A percentile compares a stretch with the other conserved stretches of the same genome.
Evolutionary conservation across 2,888 invertebrate genomes (phyloP).

Genomic region (Sminthurides aquaticus): DNA sequence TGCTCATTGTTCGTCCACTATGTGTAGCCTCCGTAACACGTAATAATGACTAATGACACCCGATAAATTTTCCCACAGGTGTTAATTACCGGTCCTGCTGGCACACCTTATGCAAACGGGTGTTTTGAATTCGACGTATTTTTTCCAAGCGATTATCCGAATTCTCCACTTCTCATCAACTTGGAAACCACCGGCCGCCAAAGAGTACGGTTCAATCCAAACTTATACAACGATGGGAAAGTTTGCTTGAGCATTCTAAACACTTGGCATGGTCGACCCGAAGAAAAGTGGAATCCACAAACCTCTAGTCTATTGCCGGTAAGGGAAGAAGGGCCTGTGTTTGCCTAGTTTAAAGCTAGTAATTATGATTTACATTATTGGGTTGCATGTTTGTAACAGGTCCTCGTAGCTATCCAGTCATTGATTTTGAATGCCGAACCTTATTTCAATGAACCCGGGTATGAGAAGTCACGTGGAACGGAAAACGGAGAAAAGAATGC

Average conservation of each 20-base stretch:
- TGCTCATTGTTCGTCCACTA: no score
- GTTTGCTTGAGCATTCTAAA: conserved; percentile 89
- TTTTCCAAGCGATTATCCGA: conserved; percentile 67
- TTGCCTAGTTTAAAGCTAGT: background rate
- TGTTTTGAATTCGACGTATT: conserved; percentile 84
- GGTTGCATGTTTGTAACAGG: conserved; percentile 50
- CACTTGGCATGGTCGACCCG: conserved; percentile 93
- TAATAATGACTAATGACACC: no score
- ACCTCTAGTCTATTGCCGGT: conserved; percentile 79
- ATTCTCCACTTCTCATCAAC: conserved; percentile 82
- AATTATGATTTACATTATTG: no score
- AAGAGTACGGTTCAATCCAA: conserved; percentile 84
- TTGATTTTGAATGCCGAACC: conserved; percentile 86
- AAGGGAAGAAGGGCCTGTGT: conserved; percentile 38
- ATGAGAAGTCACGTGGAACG: conserved; percentile 81
- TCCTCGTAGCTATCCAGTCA: conserved; percentile 86
- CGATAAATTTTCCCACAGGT: conserved; percentile 54
- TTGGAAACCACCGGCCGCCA: conserved; percentile 82
- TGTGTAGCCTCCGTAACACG: no score
- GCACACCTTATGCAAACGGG: conserved; percentile 85
- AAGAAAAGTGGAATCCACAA: conserved; percentile 95
- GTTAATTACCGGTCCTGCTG: conserved; percentile 82
- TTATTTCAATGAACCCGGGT: conserved; percentile 91
- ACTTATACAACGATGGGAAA: conserved; percentile 91
- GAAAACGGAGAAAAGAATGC: conserved; percentile 81